Percentiles rank a stretch among this genome's conserved stretches.
phyloP scores from a whole-genome alignment of 2,888 invertebrate species.

The Orthosia gothica region DNA sequence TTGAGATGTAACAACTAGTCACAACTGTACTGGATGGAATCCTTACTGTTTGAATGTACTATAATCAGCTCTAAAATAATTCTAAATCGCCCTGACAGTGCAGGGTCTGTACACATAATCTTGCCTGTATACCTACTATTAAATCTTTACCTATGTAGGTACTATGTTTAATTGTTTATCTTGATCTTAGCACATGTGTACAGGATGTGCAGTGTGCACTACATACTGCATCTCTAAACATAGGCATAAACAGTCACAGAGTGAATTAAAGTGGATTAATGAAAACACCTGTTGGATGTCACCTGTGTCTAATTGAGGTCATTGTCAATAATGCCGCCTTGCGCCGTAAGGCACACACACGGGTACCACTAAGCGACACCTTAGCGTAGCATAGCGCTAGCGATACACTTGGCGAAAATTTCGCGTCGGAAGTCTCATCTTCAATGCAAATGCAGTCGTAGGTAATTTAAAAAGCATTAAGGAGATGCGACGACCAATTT shows the following conservation, averaged over 20 bases:
- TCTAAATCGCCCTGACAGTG: background rate
- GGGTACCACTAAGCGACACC: background rate
- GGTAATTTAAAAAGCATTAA: too few relatives aligned
- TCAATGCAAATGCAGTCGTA: background rate
- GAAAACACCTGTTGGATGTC: slow-evolving; percentile 40
- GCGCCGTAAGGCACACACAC: background rate
- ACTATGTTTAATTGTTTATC: background rate
- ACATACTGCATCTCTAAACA: slow-evolving; percentile 9
- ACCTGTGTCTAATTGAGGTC: slow-evolving; percentile 20
- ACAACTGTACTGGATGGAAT: too few relatives aligned
- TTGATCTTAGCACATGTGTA: background rate
- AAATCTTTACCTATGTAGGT: too few relatives aligned
- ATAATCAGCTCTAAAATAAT: too few relatives aligned
- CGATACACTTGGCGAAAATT: background rate
- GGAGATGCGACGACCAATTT: too few relatives aligned
- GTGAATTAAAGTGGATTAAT: slow-evolving; percentile 9
- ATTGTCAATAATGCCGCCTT: slow-evolving; percentile 10
- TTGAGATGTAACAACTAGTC: too few relatives aligned
- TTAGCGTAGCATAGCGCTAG: background rate
- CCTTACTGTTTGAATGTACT: too few relatives aligned
- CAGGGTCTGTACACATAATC: background rate
- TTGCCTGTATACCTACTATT: too few relatives aligned
- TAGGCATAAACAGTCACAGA: background rate
- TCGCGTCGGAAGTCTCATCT: background rate
- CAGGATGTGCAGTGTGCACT: background rate